Evolutionary conservation across 1,140 invertebrate species (phyloP).

Genomic region (Musca vetustissima): DNA sequence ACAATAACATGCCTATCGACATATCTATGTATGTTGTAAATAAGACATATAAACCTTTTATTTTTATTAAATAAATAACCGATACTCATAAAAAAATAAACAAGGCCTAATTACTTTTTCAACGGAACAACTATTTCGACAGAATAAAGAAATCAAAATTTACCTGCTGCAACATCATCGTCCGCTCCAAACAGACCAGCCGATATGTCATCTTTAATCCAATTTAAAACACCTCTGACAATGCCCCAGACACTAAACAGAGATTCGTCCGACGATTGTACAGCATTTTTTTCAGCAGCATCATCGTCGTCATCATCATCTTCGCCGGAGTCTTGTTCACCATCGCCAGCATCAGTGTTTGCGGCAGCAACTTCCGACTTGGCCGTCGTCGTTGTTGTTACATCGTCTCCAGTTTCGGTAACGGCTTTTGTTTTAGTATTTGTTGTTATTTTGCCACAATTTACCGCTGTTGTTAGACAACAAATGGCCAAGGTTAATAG

Average conservation of each 20-base stretch:
- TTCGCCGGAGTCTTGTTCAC: constrained; percentile 23
- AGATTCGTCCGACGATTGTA: constrained; percentile 38
- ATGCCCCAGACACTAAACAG: constrained; percentile 50
- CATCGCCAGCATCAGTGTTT: constrained; percentile 29
- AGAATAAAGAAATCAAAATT: constrained; percentile 17
- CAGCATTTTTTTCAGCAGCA: constrained; percentile 36
- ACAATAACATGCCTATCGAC: too few relatives aligned
- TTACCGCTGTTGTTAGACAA: not conserved
- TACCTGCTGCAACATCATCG: constrained; percentile 31
- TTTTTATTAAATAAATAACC: too few relatives aligned
- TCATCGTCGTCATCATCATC: constrained; percentile 29
- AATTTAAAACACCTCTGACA: constrained; percentile 45
- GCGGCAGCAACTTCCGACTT: not conserved
- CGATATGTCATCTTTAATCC: constrained; percentile 49
- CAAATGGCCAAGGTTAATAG: constrained; percentile 4
- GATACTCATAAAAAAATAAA: too few relatives aligned
- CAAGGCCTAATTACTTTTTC: too few relatives aligned
- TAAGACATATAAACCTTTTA: too few relatives aligned
- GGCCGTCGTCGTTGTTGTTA: not conserved
- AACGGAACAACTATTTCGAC: too few relatives aligned
- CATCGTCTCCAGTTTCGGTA: not conserved
- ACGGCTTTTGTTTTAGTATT: constrained; percentile 4
- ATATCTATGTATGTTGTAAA: too few relatives aligned
- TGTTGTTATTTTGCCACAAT: constrained; percentile 16
- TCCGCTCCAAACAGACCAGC: constrained; percentile 49